Percentiles rank a stretch among this genome's conserved stretches.
Conservation (phyloP, 1,140 invertebrate species). For the Steinernema khuongi region DNA sequence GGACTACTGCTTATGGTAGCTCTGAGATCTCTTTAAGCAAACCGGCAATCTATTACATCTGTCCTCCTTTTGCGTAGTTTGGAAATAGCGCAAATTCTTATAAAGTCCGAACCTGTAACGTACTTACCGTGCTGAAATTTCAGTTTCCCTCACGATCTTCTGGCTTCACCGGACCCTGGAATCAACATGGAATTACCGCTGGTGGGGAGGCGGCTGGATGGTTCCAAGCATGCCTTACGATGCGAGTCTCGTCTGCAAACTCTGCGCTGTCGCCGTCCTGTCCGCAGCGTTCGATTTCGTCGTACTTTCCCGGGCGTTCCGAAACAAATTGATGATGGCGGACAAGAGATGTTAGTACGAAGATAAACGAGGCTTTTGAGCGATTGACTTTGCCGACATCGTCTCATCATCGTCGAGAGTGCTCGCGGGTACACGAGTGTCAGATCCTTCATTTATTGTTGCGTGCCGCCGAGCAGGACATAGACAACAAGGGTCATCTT, state of each 20-base stretch:
- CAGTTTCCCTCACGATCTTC: not conserved
- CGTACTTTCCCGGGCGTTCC: not conserved
- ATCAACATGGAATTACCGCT: not conserved
- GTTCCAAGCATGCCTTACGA: not conserved
- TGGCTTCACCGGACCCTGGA: not conserved
- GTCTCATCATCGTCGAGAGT: not conserved
- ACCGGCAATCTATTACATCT: too few species aligned
- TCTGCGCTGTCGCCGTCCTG: not conserved
- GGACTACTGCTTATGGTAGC: too few species aligned
- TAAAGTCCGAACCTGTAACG: not conserved
- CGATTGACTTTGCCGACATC: slow-evolving; percentile 12
- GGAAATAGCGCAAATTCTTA: not conserved
- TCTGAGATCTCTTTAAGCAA: too few species aligned
- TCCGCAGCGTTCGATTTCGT: not conserved
- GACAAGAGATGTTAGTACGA: slow-evolving; percentile 2
- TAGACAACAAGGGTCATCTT: slow-evolving; percentile 1
- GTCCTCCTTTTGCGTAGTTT: too few species aligned
- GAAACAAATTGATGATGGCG: slow-evolving; percentile 14
- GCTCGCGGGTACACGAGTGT: not conserved
- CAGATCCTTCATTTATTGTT: slow-evolving; percentile 15
- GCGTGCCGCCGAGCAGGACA: not conserved
- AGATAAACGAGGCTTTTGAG: not conserved
- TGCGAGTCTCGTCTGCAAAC: not conserved
- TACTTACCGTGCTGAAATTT: not conserved
- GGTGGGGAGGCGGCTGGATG: not conserved